Conservation (phyloP, 2,113 vertebrate species). For the Tapirus terrestris region DNA sequence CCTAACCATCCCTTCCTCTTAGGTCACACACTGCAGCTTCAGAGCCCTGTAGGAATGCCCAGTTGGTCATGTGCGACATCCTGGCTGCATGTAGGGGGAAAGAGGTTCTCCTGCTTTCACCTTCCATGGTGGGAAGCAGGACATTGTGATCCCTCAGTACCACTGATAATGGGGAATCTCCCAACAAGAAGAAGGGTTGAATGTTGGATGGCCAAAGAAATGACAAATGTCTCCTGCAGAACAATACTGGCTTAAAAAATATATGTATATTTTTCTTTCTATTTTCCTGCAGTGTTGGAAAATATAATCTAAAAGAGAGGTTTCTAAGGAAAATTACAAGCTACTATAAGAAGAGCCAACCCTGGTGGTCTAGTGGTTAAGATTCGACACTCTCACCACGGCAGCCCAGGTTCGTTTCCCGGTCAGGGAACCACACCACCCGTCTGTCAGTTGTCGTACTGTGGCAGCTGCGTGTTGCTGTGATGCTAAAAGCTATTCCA, state of each 20-base stretch:
- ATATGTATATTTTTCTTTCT: background rate
- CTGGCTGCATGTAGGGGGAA: background rate
- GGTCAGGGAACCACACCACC: too few relatives aligned
- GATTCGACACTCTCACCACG: too few relatives aligned
- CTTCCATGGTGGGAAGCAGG: background rate
- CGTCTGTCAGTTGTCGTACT: too few relatives aligned
- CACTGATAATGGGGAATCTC: background rate
- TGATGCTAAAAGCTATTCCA: too few relatives aligned
- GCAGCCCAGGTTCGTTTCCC: too few relatives aligned
- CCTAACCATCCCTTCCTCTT: background rate
- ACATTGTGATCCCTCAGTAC: background rate
- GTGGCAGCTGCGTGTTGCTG: too few relatives aligned
- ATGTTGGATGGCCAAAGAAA: background rate
- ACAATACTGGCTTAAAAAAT: conserved; percentile 20
- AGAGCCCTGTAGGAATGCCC: background rate
- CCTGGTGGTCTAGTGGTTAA: too few relatives aligned
- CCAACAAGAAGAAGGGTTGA: background rate
- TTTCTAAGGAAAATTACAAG: conserved; percentile 43
- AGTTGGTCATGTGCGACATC: accelerated
- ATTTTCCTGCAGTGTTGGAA: conserved; percentile 1
- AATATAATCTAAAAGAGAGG: background rate
- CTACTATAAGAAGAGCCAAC: background rate
- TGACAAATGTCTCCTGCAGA: background rate
- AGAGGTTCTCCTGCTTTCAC: background rate
- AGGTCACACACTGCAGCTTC: background rate